These are phyloP conservation scores for Epinotia bilunana DNA, from an alignment of 2,888 invertebrate genomes.

Conservation along the genomic window DNA sequence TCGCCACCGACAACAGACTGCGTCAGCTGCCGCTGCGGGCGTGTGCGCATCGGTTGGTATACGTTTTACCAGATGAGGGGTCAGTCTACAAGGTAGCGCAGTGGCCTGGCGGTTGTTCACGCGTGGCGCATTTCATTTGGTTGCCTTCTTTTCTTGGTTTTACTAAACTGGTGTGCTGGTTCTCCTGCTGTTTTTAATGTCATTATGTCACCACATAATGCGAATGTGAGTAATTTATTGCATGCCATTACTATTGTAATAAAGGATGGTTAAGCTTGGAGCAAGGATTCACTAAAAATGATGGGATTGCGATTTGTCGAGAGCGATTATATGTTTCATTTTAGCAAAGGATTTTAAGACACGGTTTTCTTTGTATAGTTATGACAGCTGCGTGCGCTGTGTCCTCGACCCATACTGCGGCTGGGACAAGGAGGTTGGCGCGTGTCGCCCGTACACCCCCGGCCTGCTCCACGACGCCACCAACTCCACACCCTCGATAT, in stretches of 20 bases:
- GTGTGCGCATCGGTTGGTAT: constrained; percentile 71
- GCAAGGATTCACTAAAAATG: not conserved
- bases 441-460: constrained; percentile 84
- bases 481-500: constrained; percentile 84
- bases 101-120: constrained; percentile 83
- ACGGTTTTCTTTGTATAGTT: constrained; percentile 62
- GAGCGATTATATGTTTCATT: too few relatives aligned
- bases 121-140: constrained; percentile 69
- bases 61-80: constrained; percentile 59
- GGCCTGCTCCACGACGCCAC: constrained; percentile 85
- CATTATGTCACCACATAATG: not conserved
- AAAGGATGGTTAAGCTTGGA: not conserved
- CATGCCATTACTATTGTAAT: not conserved
- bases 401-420: constrained; percentile 88
- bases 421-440: constrained; percentile 86
- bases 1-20: constrained; percentile 84
- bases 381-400: constrained; percentile 86
- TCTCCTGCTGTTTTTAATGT: not conserved
- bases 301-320: too few relatives aligned
- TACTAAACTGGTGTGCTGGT: not conserved
- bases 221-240: too few relatives aligned
- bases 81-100: constrained; percentile 87
- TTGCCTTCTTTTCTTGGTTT: not conserved
- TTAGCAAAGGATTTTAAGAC: not conserved
- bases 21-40: constrained; percentile 83